A percentile compares a stretch with the other conserved stretches of the same genome.
Evolutionary conservation across 2,888 invertebrate genomes (phyloP).

Genomic region (Oscheius sp.): DNA sequence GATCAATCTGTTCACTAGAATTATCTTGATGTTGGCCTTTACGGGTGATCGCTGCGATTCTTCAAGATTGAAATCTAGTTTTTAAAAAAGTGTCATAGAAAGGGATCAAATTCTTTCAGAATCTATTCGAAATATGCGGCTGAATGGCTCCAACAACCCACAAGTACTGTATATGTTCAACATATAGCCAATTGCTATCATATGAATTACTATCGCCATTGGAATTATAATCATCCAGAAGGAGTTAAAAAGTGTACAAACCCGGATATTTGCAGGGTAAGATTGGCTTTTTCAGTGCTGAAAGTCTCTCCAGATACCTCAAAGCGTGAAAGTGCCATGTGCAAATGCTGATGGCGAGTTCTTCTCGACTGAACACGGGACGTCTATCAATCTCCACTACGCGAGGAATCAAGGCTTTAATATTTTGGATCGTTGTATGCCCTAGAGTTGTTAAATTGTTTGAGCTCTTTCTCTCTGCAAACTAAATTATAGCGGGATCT

Average conservation of each 20-base stretch:
- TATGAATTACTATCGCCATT: constrained; percentile 32
- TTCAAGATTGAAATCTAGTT: too few relatives aligned
- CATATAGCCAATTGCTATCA: constrained; percentile 36
- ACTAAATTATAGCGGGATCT: too few relatives aligned
- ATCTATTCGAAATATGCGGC: neutral
- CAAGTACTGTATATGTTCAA: constrained; percentile 22
- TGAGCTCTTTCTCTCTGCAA: too few relatives aligned
- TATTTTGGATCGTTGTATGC: neutral
- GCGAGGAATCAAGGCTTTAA: neutral
- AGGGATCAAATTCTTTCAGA: neutral
- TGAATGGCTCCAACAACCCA: constrained; percentile 13
- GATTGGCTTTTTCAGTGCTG: constrained; percentile 14
- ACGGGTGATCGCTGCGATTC: too few relatives aligned
- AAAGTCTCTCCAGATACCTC: neutral
- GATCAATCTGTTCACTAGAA: neutral
- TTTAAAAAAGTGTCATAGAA: too few relatives aligned
- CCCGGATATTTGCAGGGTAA: constrained; percentile 38
- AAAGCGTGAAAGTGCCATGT: neutral
- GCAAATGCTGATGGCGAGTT: neutral
- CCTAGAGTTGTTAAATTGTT: neutral
- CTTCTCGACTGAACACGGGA: neutral
- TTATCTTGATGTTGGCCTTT: too few relatives aligned
- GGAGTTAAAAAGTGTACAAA: constrained; percentile 39
- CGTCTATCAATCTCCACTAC: neutral
- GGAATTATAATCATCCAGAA: constrained; percentile 10